Conservation (phyloP, 2,888 invertebrate species). For the Alitta virens region DNA sequence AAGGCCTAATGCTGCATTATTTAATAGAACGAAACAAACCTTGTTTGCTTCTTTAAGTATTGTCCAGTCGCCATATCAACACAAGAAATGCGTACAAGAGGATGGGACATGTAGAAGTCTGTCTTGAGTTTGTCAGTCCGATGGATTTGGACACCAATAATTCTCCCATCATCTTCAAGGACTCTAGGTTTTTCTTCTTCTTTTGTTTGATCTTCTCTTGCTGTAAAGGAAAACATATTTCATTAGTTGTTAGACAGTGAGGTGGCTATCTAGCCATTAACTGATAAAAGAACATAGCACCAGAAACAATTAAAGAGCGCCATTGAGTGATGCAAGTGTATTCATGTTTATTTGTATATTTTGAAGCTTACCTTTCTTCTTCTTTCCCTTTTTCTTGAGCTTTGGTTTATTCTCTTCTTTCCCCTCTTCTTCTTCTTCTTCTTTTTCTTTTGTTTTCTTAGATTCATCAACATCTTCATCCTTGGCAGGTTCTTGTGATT, state of each 20-base stretch:
- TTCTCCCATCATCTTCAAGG: slow-evolving; percentile 44
- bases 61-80: slow-evolving; percentile 63
- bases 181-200: slow-evolving; percentile 29
- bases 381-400: slow-evolving; percentile 23
- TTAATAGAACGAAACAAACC: slow-evolving; percentile 35
- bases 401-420: slow-evolving; percentile 18
- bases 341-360: too few species aligned
- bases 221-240: too few species aligned
- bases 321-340: too few species aligned
- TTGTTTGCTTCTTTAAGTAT: slow-evolving; percentile 61
- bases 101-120: slow-evolving; percentile 64
- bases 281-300: too few species aligned
- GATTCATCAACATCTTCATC: neutral
- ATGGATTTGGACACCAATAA: slow-evolving; percentile 63
- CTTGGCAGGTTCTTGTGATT: neutral
- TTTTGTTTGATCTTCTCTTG: too few species aligned
- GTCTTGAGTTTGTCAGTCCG: slow-evolving; percentile 64
- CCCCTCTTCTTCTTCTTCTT: slow-evolving; percentile 15
- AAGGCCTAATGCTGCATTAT: too few species aligned
- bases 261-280: too few species aligned
- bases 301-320: too few species aligned
- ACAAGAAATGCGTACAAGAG: slow-evolving; percentile 66
- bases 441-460: slow-evolving; percentile 21
- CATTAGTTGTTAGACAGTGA: too few species aligned
- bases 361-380: too few species aligned